Evolutionary conservation across 1,140 invertebrate genomes (phyloP).

Genomic region (Caenorhabditis latens): DNA sequence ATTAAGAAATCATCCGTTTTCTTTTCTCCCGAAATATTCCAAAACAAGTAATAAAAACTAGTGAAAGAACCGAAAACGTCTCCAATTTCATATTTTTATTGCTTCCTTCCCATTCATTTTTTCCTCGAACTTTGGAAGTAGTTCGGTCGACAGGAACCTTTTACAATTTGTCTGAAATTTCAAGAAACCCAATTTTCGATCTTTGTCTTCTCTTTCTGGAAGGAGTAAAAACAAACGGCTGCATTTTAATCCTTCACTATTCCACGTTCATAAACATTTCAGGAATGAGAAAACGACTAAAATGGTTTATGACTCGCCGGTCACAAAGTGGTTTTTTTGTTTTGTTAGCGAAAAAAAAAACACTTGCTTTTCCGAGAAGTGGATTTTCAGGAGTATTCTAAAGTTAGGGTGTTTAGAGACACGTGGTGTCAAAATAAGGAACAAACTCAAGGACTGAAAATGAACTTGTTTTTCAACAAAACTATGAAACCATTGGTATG

Average conservation of each 20-base stretch:
- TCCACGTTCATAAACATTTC: conserved; percentile 23
- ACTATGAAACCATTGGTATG: background rate
- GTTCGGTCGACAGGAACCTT: conserved; percentile 20
- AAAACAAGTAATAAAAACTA: conserved; percentile 1
- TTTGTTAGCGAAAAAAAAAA: background rate
- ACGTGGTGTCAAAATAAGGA: no score
- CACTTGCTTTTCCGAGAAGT: background rate
- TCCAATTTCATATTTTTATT: conserved; percentile 51
- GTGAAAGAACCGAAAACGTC: conserved; percentile 11
- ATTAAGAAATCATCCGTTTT: background rate
- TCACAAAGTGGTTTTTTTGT: background rate
- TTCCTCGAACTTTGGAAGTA: background rate
- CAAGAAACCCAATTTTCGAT: background rate
- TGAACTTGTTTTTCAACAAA: background rate
- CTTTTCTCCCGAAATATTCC: background rate
- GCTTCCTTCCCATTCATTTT: conserved; percentile 1
- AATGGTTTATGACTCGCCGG: conserved; percentile 19
- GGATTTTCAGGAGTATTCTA: background rate
- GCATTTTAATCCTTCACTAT: conserved; percentile 33
- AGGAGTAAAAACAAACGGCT: background rate
- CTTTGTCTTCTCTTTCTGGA: background rate
- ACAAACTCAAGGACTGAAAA: no score
- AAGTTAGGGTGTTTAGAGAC: no score
- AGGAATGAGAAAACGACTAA: conserved; percentile 8
- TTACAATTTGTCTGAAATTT: background rate